Percentiles rank a stretch among this genome's conserved stretches.
These are phyloP conservation scores for Oenanthe oenanthe DNA, from an alignment of 2,113 vertebrate species.

Conservation along the genomic window DNA sequence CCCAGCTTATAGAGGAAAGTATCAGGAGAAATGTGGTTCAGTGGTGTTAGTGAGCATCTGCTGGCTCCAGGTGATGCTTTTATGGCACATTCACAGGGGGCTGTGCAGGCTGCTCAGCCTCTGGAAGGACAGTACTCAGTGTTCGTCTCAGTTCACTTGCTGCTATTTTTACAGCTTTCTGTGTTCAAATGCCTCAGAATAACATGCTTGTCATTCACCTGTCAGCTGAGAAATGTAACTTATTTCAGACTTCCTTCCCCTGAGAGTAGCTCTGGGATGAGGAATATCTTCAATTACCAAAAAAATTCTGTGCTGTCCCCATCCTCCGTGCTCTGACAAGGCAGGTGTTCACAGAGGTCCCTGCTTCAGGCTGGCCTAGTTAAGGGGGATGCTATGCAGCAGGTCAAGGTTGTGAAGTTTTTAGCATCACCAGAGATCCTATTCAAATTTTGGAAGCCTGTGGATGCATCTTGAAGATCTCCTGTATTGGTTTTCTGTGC, in stretches of 20 bases:
- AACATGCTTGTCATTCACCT: slow-evolving; percentile 68
- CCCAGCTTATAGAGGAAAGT: neutral
- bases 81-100: neutral
- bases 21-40: neutral
- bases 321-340: neutral
- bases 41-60: neutral
- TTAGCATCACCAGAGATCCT: neutral
- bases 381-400: neutral
- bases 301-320: slow-evolving; percentile 29
- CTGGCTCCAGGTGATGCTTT: neutral
- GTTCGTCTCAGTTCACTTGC: slow-evolving; percentile 45
- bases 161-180: slow-evolving; percentile 63
- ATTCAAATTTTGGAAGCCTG: neutral
- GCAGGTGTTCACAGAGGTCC: slow-evolving; percentile 12
- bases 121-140: slow-evolving; percentile 1
- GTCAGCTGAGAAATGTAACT: slow-evolving; percentile 57
- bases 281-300: slow-evolving; percentile 49
- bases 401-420: slow-evolving; percentile 35
- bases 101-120: neutral
- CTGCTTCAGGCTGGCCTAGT: slow-evolving; percentile 28
- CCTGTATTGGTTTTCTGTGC: rapidly evolving
- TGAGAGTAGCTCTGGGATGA: slow-evolving; percentile 42
- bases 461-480: neutral
- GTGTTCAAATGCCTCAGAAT: slow-evolving; percentile 66
- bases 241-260: slow-evolving; percentile 62